Evolutionary conservation across 1,140 invertebrate genomes (phyloP), one percentile per base, ranked within the genome.

Genomic region (Aphelenchoides fujianensis): DNA sequence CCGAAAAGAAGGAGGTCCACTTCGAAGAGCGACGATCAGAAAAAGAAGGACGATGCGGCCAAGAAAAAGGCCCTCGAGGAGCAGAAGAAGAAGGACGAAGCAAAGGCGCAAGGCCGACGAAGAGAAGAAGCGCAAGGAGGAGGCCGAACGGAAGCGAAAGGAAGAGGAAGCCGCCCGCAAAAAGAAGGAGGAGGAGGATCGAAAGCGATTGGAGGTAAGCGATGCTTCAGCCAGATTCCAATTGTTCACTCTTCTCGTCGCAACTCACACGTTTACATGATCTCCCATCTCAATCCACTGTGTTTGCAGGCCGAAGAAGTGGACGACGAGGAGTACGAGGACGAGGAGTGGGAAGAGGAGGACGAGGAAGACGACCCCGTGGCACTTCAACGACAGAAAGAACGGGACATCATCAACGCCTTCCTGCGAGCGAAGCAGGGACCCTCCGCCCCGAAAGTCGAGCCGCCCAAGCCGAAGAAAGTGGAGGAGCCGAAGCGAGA

Each of bases 141-240:
- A 59, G 34, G 55, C 23, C 5, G 19, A 59, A 59, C 55, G 55
- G 12, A 59, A 59, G 34, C 5, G 34, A 59, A 19, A 23, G 7
- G 55, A 59, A 59, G 19, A 59, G 55, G 55, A 59, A 59, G 55
- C 28, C n/a, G n/a, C n/a, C 27, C 55, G 5, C 5, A 59, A 59
- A 59, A 59, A 59, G 55, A 59, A 59, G 23, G 5, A 59, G 23
- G 41, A 12, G 12, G 41, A 48, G 41, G 41, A 48, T 12, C 12
- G 12, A 12, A 48, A 48, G 41, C 41, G n/a, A n/a, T n/a, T n/a
- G n/a, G n/a, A n/a, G n/a, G n/a, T n/a, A n/a, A n/a, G n/a, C n/a
- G n/a, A n/a, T n/a, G n/a, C n/a, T n/a, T n/a, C n/a, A n/a, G n/a
- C n/a, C n/a, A n/a, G n/a, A n/a, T n/a, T n/a, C n/a, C n/a, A n/a